Conservation (phyloP, 2,797 vertebrate genomes). For the Coreius guichenoti region DNA sequence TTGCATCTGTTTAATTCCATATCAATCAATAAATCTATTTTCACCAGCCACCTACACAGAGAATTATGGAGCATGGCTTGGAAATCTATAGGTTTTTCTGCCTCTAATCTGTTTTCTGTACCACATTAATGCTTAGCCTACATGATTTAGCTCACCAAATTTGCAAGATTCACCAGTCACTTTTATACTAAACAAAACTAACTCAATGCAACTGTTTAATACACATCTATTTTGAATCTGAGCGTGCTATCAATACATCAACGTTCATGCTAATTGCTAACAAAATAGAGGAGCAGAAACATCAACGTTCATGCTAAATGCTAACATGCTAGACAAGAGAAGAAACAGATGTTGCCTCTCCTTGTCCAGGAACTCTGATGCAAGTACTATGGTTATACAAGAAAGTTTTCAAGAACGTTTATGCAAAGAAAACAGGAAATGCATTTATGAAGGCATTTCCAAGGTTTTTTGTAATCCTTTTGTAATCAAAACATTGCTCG, state of each 20-base stretch:
- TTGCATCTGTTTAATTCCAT: constrained; percentile 19
- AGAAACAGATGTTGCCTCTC: neutral
- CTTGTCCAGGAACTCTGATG: neutral
- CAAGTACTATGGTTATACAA: neutral
- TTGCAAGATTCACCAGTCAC: neutral
- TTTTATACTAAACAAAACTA: neutral
- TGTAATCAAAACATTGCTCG: constrained; percentile 47
- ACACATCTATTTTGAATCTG: neutral
- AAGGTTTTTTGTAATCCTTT: constrained; percentile 49
- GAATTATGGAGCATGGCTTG: neutral
- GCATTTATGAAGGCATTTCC: constrained; percentile 12
- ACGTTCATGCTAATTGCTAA: neutral
- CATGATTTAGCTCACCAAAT: neutral
- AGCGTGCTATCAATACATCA: neutral
- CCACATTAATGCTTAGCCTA: neutral
- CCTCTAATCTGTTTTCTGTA: neutral
- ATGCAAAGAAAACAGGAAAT: neutral
- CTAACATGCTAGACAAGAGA: neutral
- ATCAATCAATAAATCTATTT: constrained; percentile 44
- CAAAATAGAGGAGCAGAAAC: neutral
- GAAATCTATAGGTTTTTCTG: constrained; percentile 6
- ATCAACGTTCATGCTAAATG: neutral
- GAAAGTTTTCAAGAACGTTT: neutral
- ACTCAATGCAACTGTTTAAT: neutral
- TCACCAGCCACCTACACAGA: constrained; percentile 25